Base-by-base conservation (phyloP, 2,113 vertebrate species). In the Synchiropus splendidus region DNA sequence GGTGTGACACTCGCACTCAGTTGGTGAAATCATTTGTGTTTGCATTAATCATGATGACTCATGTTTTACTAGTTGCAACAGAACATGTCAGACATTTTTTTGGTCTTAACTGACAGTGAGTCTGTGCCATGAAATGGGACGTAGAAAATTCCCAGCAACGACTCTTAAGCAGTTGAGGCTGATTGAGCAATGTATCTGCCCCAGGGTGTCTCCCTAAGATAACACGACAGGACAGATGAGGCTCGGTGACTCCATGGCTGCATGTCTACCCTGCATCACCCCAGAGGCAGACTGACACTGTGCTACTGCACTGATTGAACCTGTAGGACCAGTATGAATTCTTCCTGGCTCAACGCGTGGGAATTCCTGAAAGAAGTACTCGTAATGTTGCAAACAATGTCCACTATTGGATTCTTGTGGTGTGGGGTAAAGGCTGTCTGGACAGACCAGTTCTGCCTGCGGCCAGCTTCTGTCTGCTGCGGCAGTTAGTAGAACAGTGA, bases 271-370 rank as follows among this genome's bases (percentile, higher is more conserved):
- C 27, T 16, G 14, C 42, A 18, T 18, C 36, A 31, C 48, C 54
- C 44, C 32, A 1, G 44, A 38, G 48, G 16, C 18, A 31, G 36
- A 2, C 43, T 61, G 46, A 10, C 61, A 71, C 65, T 58, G 67
- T 77, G 67, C 77, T 57, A 30, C 39, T 21, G 33, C 51, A 59
- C 40, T 48, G 39, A 67, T 41, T 59, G 30, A 83, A 83, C 80
- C 70, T 58, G 80, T 68, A 72, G 16, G 55, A 78, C 74, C 58
- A 58, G 76, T 79, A 68, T 52, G 33, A 70, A 78, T 72, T 77
- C 47, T 42, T 74, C 36, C 16, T 31, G 42, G n/a, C 42, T 60
- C 14, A 67, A 34, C 3, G 10, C 33, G 49, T 74, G 65, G 53
- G 75, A 78, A 72, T 55, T 51, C 34, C 54, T 32, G 0, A 53